Evolutionary conservation across 2,113 vertebrate genomes (phyloP).

Genomic region (Vimba vimba): DNA sequence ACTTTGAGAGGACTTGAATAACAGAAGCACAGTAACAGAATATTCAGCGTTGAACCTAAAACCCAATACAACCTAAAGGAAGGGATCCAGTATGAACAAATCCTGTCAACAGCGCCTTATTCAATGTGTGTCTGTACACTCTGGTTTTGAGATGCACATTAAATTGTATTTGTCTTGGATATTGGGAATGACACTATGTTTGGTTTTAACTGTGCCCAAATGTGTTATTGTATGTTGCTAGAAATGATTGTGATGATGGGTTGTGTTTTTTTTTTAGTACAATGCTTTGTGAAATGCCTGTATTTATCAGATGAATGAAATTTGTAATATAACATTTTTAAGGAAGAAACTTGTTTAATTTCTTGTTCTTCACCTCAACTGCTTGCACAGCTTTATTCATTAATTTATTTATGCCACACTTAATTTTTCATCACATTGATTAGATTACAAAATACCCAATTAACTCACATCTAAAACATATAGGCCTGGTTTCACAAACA

Average conservation of each 20-base stretch:
- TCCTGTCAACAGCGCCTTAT: slow-evolving; percentile 27
- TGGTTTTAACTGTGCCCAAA: slow-evolving; percentile 48
- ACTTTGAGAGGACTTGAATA: slow-evolving; percentile 35
- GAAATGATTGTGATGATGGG: slow-evolving; percentile 60
- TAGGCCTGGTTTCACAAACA: neutral
- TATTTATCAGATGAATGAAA: slow-evolving; percentile 75
- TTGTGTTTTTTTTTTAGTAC: slow-evolving; percentile 63
- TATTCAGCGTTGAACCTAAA: neutral
- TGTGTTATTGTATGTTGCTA: slow-evolving; percentile 59
- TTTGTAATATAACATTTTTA: slow-evolving; percentile 78
- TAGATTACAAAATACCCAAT: neutral
- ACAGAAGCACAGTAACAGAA: slow-evolving; percentile 27
- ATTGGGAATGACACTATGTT: slow-evolving; percentile 49
- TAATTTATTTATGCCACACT: neutral
- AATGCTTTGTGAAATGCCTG: slow-evolving; percentile 75
- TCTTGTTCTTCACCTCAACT: neutral
- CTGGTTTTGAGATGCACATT: slow-evolving; percentile 33
- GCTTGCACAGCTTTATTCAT: neutral
- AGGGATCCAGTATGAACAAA: neutral
- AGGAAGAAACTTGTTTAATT: slow-evolving; percentile 58
- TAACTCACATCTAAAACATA: neutral
- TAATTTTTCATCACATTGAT: neutral
- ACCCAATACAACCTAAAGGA: slow-evolving; percentile 17
- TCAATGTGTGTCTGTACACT: slow-evolving; percentile 17
- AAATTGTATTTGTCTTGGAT: slow-evolving; percentile 53